Base-by-base conservation (phyloP, 2,888 invertebrate species). In the Orchestes rusci region DNA sequence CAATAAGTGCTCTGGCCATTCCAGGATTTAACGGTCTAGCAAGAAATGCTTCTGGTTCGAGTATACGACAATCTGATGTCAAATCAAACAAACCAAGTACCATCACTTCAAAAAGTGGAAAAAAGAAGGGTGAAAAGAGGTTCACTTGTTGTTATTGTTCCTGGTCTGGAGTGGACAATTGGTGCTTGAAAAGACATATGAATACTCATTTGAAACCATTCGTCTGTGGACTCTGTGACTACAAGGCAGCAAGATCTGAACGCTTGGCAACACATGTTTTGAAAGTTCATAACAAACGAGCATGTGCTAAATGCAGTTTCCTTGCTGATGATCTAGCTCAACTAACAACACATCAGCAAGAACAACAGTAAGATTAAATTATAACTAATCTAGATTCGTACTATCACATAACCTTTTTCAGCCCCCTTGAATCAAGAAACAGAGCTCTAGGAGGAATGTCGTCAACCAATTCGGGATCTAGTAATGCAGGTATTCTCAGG, bases 141-240 rank as follows among this genome's bases (percentile, higher is more conserved):
- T 70, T 69, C 70, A 81, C 84, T 54, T 92, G 92, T 70, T 85
- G 87, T 65, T 91, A 89, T 66, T 93, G 92, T 69, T 77, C 90
- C 16, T 92, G 91, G 91, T 85, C 87, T 28, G 92, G 92, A 16
- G 89, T 87, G 43, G 92, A 92, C 70, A 91, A 91, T 67, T 93
- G 92, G 92, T 91, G 91, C 61, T 73, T 92, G 48, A 91, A 92
- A 68, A 77, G 92, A 34, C 92, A 93, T 67, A 77, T 92, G 60
- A 92, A 92, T 72, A 92, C 91, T 23, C 92, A 93, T 68, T 77
- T 91, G 64, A 92, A 92, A 70, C 91, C 91, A 32, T 93, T 88
- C 68, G 83, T 87, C 43, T 93, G 92, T 68, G 81, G 84, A 57
- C 75, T 92, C 41, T 93, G 92, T 71, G 91, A 92, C 68, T 93